Evolutionary conservation across 30 jellyfish, hydroid and myxozoan genomes (phyloP).

Genomic region (Hydractinia symbiolongicarpus): DNA sequence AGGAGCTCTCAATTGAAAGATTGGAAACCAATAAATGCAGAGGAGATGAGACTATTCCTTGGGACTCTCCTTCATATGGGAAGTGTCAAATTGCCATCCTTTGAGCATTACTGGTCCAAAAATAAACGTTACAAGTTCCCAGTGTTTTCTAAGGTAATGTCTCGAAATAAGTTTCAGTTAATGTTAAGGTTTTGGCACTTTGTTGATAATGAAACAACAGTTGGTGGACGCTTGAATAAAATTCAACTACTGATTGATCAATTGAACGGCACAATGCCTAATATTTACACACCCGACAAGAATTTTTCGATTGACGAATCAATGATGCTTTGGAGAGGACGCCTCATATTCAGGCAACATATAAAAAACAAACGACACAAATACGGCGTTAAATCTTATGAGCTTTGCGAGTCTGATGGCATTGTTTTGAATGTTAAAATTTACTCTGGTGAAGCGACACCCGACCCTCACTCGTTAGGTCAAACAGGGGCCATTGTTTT

Average conservation of each 20-base stretch:
- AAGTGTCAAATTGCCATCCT: no score
- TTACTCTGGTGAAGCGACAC: conserved; percentile 22
- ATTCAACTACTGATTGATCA: conserved; percentile 13
- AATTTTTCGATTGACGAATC: conserved; percentile 4
- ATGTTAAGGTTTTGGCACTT: conserved; percentile 29
- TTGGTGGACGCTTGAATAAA: conserved; percentile 30
- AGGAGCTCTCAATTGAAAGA: conserved; percentile 19
- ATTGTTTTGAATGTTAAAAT: not conserved
- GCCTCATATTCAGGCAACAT: no score
- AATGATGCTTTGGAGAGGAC: no score
- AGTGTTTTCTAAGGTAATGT: conserved; percentile 9
- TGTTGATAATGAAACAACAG: conserved; percentile 9
- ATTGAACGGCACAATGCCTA: conserved; percentile 11
- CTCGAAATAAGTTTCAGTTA: not conserved
- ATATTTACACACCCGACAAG: conserved; percentile 17
- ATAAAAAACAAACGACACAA: no score
- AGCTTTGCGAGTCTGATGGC: no score
- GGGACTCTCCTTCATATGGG: no score
- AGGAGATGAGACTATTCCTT: no score
- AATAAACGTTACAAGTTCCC: conserved; percentile 3
- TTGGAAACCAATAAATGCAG: conserved; percentile 6
- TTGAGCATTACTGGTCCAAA: conserved; percentile 1
- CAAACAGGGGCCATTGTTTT: conserved; percentile 29
- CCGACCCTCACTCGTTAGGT: conserved; percentile 15
- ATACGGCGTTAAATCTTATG: no score